Conservation (phyloP, 2,797 vertebrate genomes). For the Alca torda region DNA sequence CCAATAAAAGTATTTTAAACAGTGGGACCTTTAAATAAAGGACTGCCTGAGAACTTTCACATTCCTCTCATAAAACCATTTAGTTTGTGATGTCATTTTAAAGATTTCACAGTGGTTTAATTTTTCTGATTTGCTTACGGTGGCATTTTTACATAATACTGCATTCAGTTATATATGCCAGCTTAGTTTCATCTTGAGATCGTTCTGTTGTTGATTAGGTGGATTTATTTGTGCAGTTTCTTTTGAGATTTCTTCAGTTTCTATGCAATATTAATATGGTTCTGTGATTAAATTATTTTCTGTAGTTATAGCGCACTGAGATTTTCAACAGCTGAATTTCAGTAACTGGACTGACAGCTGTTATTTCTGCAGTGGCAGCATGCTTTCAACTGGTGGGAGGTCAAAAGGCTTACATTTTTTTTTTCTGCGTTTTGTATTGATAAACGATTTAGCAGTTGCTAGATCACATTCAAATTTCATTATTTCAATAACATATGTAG, state of each 20-base stretch:
- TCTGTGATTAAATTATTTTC: background rate
- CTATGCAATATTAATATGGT: background rate
- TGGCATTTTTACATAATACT: background rate
- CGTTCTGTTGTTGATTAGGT: background rate
- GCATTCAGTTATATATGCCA: background rate
- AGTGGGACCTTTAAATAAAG: background rate
- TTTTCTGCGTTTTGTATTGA: background rate
- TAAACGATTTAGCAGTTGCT: background rate
- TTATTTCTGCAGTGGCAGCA: background rate
- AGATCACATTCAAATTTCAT: background rate
- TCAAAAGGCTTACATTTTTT: background rate
- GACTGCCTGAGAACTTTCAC: background rate
- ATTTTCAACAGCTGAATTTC: background rate
- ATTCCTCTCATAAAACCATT: background rate
- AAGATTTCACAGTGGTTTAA: background rate
- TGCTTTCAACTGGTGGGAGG: background rate
- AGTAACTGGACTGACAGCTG: background rate
- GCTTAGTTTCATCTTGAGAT: background rate
- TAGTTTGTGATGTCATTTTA: background rate
- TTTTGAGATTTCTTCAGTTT: background rate
- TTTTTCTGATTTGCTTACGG: background rate
- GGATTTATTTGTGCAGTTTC: background rate
- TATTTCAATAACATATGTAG: background rate
- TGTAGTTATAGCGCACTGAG: background rate
- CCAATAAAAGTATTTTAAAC: background rate